Conservation (phyloP, 2,797 vertebrate genomes). For the Rhabdomys pumilio region DNA sequence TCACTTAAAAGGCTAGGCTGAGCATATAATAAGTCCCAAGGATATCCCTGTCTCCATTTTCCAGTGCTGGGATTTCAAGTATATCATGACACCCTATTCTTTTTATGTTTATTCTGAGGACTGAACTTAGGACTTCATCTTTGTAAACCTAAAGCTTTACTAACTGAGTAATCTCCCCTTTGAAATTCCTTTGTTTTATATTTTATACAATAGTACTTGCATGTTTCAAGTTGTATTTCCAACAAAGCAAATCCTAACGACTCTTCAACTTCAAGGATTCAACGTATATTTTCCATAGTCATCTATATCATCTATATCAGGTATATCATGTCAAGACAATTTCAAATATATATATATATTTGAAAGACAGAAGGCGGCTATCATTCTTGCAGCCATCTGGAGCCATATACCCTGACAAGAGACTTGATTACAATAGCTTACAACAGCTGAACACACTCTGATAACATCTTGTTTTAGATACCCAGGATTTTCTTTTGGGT, state of each 20-base stretch:
- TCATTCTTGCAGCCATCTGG: too few species aligned
- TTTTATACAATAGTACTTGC: neutral
- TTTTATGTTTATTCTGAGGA: neutral
- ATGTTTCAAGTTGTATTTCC: neutral
- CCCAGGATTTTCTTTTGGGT: too few species aligned
- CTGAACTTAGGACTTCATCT: neutral
- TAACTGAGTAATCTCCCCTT: neutral
- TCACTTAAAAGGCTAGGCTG: neutral
- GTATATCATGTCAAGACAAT: neutral
- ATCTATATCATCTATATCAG: neutral
- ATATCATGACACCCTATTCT: neutral
- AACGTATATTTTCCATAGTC: neutral
- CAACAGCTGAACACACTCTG: too few species aligned
- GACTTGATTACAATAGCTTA: too few species aligned
- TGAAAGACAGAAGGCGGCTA: too few species aligned
- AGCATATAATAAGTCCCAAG: neutral
- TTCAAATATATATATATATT: too few species aligned
- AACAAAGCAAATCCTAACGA: neutral
- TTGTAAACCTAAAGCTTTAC: too few species aligned
- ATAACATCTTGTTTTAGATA: too few species aligned
- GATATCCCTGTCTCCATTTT: neutral
- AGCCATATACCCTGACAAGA: too few species aligned
- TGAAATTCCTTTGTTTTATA: neutral
- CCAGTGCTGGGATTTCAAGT: neutral
- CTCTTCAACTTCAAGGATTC: neutral